Evolutionary conservation across 2,797 vertebrate species (phyloP), one percentile per base, ranked within the genome.

Genomic region (Melanotaenia parkinsoni): DNA sequence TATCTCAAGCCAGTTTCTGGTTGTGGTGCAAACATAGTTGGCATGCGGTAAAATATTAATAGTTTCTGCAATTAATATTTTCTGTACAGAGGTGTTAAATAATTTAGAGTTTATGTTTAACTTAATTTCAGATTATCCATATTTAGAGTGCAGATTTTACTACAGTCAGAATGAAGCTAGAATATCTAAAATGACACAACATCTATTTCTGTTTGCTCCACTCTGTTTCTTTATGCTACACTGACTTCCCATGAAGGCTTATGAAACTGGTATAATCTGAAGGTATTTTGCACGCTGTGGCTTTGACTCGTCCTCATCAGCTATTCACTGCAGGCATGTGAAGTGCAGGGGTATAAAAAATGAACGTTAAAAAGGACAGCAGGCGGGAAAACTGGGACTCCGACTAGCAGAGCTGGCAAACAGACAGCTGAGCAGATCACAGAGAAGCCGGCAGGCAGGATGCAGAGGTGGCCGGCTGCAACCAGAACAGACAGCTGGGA

Each of bases 401-500:
- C 74, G 73, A 62, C 8, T 24, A 37, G 54, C 38, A 20, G 20
- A 20, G 69, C 86, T 70, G 86, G 38, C 43, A 33, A 77, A 32
- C 76, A 43, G 38, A 45, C 78, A 78, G 78, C 62, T 3, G 24
- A 76, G 80, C 74, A 26, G 53, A 78, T 79, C 67, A 1, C 71
- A 58, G 81, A 35, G 22, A 54, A 60, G 74, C 85, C 65, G 75
- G 68, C 76, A 6, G 85, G 79, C 84, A 38, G 70, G 69, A 63
- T 53, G 77, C 0, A 57, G 84, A 90, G 82, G 70, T 57, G 86
- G 73, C 72, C 38, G 72, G 62, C 79, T 22, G 69, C 72, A 58
- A 80, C 66, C 7, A 51, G 83, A 86, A 77, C 72, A 67, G 86
- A 88, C 90, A 90, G 90, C 84, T 81, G 73, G 69, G 76, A 79